phyloP scores from a whole-genome alignment of 2,888 invertebrate species.

The Plutella xylostella region DNA sequence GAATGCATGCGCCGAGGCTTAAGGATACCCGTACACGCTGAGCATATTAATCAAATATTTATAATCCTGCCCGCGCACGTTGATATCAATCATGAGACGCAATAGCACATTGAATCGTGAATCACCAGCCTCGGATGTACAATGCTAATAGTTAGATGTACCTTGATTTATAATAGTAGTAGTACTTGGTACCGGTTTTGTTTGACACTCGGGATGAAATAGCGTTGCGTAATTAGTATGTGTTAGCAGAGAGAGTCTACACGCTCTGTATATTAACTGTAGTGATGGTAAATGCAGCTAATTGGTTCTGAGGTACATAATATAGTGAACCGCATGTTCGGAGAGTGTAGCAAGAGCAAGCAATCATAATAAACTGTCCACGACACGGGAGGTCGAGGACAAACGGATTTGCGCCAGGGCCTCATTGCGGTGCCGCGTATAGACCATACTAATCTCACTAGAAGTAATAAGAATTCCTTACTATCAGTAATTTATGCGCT shows the following conservation, averaged over 20 bases:
- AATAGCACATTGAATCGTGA: conserved; percentile 1
- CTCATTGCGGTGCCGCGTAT: conserved; percentile 21
- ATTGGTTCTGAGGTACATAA: too few species aligned
- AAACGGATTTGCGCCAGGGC: conserved; percentile 23
- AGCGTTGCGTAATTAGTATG: conserved; percentile 10
- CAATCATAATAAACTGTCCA: too few species aligned
- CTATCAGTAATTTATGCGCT: too few species aligned
- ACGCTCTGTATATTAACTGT: conserved; percentile 15
- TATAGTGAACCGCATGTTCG: too few species aligned
- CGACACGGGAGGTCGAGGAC: conserved; percentile 29
- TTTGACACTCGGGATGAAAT: conserved; percentile 1
- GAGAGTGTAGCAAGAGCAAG: too few species aligned
- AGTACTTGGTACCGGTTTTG: not conserved
- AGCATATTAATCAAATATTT: conserved; percentile 13
- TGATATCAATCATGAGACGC: conserved; percentile 4
- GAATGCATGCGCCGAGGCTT: not conserved
- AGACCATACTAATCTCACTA: too few species aligned
- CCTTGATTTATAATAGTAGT: too few species aligned
- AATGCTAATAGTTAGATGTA: too few species aligned
- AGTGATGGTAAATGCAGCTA: too few species aligned
- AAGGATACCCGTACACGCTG: conserved; percentile 1
- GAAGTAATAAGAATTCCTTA: too few species aligned
- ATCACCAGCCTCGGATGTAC: conserved; percentile 1
- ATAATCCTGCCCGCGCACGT: conserved; percentile 5
- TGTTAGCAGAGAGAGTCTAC: too few species aligned